Conservation (phyloP, 1,140 invertebrate genomes). For the Pemphigus obesinymphae region DNA sequence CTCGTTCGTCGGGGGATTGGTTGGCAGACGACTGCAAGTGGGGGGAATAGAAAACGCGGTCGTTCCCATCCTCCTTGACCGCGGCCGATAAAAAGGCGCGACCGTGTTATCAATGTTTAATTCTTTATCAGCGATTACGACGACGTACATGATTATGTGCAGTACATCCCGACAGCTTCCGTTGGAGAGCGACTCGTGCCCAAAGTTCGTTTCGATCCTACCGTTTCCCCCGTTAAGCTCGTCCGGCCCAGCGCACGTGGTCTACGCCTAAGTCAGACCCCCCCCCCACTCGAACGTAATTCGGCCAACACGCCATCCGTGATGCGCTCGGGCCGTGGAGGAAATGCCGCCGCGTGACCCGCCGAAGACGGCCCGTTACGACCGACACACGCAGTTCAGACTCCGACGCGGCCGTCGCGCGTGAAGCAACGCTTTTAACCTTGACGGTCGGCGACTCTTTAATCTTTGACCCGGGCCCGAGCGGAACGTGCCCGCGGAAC, state of each 20-base stretch:
- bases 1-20: background rate
- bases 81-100: background rate
- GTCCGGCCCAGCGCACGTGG: too few relatives aligned
- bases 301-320: background rate
- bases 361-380: background rate
- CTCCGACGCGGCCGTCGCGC: too few relatives aligned
- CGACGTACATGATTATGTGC: background rate
- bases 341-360: background rate
- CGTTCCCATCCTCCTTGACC: background rate
- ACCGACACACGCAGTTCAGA: too few relatives aligned
- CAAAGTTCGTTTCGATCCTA: too few relatives aligned
- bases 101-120: background rate
- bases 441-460: background rate
- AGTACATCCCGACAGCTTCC: too few relatives aligned
- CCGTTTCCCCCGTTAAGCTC: too few relatives aligned
- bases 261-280: too few relatives aligned
- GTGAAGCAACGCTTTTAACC: conserved; percentile 22
- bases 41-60: background rate
- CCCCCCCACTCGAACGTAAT: background rate
- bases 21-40: too few relatives aligned
- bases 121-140: background rate
- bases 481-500: too few relatives aligned
- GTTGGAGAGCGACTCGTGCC: too few relatives aligned
- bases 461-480: conserved; percentile 22
- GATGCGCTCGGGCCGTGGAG: background rate